Evolutionary conservation across 1,140 invertebrate species (phyloP).

Genomic region (Capitella teleta): DNA sequence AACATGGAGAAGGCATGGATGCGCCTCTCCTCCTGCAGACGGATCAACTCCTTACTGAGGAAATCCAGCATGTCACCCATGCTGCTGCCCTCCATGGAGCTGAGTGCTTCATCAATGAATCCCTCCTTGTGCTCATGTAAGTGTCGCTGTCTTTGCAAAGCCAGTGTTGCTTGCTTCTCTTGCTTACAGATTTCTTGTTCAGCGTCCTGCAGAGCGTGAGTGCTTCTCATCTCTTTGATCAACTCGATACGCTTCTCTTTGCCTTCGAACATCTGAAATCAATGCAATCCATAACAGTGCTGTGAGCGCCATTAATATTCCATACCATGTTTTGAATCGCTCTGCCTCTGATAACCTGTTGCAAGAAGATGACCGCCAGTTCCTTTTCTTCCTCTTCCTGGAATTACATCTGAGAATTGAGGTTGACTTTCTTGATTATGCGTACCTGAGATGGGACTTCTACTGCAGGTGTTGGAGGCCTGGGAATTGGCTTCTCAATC

Average conservation of each 20-base stretch:
- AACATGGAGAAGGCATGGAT: conserved; percentile 59
- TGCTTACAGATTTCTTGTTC: conserved; percentile 38
- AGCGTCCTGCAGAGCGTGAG: conserved; percentile 49
- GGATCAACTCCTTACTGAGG: conserved; percentile 60
- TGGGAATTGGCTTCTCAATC: conserved; percentile 41
- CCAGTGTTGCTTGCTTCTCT: conserved; percentile 41
- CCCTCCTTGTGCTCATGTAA: conserved; percentile 40
- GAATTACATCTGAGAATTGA: no score
- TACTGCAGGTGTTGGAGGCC: conserved; percentile 49
- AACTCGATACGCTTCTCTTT: conserved; percentile 54
- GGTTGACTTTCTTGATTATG: not conserved
- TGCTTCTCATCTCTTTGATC: conserved; percentile 56
- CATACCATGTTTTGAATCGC: conserved; percentile 56
- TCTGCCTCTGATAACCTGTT: conserved; percentile 55
- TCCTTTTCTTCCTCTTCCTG: conserved; percentile 47
- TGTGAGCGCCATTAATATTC: not conserved
- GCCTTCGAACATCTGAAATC: conserved; percentile 55
- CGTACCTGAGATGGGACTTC: conserved; percentile 41
- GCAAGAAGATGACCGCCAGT: conserved; percentile 50
- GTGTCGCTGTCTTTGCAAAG: conserved; percentile 37
- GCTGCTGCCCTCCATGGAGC: conserved; percentile 48
- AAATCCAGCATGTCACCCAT: conserved; percentile 57
- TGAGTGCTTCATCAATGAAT: conserved; percentile 33
- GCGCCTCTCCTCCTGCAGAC: conserved; percentile 58
- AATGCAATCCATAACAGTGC: not conserved